Base-by-base conservation (phyloP, 2,797 vertebrate genomes). In the Sternarchorhynchus goeldii region DNA sequence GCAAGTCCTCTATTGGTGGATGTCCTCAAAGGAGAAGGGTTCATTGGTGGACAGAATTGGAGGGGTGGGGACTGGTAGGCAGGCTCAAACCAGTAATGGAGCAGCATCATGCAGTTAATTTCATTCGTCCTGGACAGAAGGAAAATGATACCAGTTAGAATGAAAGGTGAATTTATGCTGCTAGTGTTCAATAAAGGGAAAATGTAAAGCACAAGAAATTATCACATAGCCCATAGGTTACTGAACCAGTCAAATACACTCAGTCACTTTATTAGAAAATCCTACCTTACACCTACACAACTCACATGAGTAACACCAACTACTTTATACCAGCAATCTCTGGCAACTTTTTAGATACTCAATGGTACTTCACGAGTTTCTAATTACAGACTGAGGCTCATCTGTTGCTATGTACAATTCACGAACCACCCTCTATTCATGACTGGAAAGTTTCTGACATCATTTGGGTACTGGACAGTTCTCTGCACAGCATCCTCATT, bases 111-210 rank as follows among this genome's bases (percentile, higher is more conserved):
- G 90, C 90, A 0, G 87, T 89, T 67, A 93, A 73, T 86, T 94
- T 94, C 86, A 91, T 79, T 87, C 91, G 91, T 90, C 92, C 93
- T 94, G 85, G 71, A 69, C 60, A 74, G 50, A 73, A 72, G 20
- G 17, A 75, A 18, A 25, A 57, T n/a, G 56, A 0, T 67, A n/a
- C 6, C 6, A 32, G 18, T 71, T 20, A 45, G 21, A 53, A 50
- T 50, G 45, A 14, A 50, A 50, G 12, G 12, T 1, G 6, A 14
- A 32, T 17, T 18, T 34, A 34, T 32, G 60, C 6, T 63, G 31
- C 29, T 63, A 31, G 29, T 34, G 31, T 63, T 34, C 25, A 62
- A 16, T 34, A 34, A 2, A 17, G 34, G 16, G 1, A 63, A 34
- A 32, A 1, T 34, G 60, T 14, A 50, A 50, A 2, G 10, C 10